These are phyloP conservation scores for Scytalopus superciliaris DNA, from an alignment of 2,113 vertebrate genomes.

Conservation along the genomic window DNA sequence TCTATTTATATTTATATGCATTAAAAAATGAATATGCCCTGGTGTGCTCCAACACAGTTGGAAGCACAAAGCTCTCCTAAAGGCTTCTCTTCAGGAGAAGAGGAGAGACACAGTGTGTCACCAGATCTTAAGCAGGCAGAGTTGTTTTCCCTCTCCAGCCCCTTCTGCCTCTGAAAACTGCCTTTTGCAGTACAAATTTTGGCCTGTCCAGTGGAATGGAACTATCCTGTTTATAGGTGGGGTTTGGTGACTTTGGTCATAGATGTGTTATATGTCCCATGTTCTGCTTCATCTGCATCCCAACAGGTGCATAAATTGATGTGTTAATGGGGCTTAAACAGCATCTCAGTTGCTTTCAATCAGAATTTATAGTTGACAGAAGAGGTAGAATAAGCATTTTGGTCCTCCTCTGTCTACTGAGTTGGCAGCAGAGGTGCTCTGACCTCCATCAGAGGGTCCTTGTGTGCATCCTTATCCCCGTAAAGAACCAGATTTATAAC, in stretches of 20 bases:
- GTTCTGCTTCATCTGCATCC: neutral
- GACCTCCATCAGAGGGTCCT: neutral
- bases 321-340: neutral
- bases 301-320: neutral
- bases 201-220: neutral
- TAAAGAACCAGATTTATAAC: neutral
- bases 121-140: neutral
- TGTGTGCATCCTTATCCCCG: neutral
- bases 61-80: neutral
- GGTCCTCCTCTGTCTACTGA: neutral
- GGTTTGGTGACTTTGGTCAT: neutral
- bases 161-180: neutral
- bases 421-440: neutral
- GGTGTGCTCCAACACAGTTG: neutral
- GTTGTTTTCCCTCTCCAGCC: neutral
- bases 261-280: too few relatives aligned
- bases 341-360: rapidly evolving
- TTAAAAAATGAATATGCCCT: neutral
- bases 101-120: neutral
- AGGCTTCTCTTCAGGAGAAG: neutral
- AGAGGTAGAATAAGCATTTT: neutral
- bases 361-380: neutral
- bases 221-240: neutral
- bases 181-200: neutral
- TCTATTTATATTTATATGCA: rapidly evolving